These are phyloP conservation scores for Clinocottus analis DNA, from an alignment of 2,113 vertebrate species.

Conservation along the genomic window DNA sequence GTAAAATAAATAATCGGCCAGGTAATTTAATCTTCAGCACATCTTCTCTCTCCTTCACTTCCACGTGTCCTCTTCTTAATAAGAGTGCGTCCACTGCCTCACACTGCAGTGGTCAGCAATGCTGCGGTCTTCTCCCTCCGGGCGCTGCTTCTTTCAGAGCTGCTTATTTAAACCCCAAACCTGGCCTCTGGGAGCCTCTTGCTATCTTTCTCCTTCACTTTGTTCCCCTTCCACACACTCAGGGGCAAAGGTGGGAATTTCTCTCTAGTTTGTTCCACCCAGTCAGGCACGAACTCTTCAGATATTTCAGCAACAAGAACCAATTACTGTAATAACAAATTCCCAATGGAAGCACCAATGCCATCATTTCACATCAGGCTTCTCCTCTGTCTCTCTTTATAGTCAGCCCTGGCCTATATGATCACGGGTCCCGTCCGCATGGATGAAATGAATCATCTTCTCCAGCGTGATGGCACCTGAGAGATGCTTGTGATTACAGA, in stretches of 20 bases:
- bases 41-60: too few species aligned
- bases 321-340: slow-evolving; percentile 63
- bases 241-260: slow-evolving; percentile 39
- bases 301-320: slow-evolving; percentile 56
- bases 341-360: slow-evolving; percentile 20
- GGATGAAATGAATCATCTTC: slow-evolving; percentile 56
- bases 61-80: slow-evolving; percentile 38
- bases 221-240: slow-evolving; percentile 10
- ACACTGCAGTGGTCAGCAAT: slow-evolving; percentile 39
- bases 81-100: slow-evolving; percentile 26
- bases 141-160: slow-evolving; percentile 49
- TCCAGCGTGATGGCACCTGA: slow-evolving; percentile 35
- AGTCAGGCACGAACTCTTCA: slow-evolving; percentile 41
- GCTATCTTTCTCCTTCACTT: slow-evolving; percentile 25
- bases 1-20: not conserved
- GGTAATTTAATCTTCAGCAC: too few species aligned
- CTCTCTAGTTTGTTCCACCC: slow-evolving; percentile 50
- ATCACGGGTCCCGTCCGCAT: slow-evolving; percentile 22
- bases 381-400: slow-evolving; percentile 5
- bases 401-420: slow-evolving; percentile 14
- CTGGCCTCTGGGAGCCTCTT: slow-evolving; percentile 49
- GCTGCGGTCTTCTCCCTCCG: slow-evolving; percentile 49
- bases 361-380: slow-evolving; percentile 44
- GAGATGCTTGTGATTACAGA: slow-evolving; percentile 60
- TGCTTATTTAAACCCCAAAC: slow-evolving; percentile 67